phyloP scores from a whole-genome alignment of 2,888 invertebrate genomes.

The Gonocerus acuteangulatus region DNA sequence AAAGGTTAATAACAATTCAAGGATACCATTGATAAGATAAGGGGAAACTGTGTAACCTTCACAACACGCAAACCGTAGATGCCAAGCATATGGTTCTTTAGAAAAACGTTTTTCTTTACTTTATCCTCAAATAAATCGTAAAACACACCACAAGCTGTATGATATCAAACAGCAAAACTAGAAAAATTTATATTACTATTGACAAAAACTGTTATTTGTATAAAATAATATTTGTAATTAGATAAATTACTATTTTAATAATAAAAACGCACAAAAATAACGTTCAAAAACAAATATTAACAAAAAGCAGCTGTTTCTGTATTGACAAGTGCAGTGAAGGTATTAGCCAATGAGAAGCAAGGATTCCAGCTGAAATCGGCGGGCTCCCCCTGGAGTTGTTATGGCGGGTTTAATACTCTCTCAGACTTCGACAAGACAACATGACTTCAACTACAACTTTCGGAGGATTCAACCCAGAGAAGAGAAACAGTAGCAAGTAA shows the following conservation, averaged over 20 bases:
- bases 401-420: constrained; percentile 18
- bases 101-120: too few species aligned
- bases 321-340: constrained; percentile 16
- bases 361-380: constrained; percentile 19
- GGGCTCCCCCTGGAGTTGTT: constrained; percentile 6
- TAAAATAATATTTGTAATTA: too few species aligned
- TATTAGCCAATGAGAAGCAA: constrained; percentile 7
- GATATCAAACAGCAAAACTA: background rate
- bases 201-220: too few species aligned
- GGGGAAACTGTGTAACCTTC: too few species aligned
- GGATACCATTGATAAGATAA: background rate
- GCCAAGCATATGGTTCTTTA: too few species aligned
- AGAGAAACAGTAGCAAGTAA: constrained; percentile 59
- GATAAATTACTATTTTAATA: too few species aligned
- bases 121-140: too few species aligned
- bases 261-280: too few species aligned
- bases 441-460: constrained; percentile 59
- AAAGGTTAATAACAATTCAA: background rate
- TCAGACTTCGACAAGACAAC: constrained; percentile 22
- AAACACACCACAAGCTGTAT: background rate
- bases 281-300: too few species aligned
- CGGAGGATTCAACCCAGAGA: constrained; percentile 52
- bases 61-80: too few species aligned
- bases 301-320: background rate
- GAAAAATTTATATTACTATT: too few species aligned